Conservation (phyloP, 2,888 invertebrate genomes). For the Helobdella robusta region DNA sequence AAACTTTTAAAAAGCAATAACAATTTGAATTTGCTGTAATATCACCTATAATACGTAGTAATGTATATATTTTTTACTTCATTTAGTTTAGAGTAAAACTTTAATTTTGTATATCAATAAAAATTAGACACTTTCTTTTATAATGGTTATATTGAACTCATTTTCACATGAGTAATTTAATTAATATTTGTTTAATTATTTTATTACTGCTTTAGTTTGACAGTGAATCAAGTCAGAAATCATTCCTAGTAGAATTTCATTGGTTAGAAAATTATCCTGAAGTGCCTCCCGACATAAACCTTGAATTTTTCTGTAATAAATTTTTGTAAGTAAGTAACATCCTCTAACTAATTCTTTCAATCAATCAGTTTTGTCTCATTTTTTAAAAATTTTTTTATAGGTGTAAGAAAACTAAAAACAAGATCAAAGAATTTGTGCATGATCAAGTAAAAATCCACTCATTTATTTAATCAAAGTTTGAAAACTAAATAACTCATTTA, state of each 20-base stretch:
- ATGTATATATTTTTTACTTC: no score
- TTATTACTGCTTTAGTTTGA: conserved; percentile 55
- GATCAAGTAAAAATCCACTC: neutral
- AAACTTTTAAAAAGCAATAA: no score
- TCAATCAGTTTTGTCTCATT: no score
- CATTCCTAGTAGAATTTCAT: conserved; percentile 74
- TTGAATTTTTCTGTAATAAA: conserved; percentile 86
- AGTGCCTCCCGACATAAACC: conserved; percentile 67
- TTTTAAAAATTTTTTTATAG: conserved; percentile 1
- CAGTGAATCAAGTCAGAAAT: conserved; percentile 66
- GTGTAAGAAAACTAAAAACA: neutral
- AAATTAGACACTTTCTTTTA: no score
- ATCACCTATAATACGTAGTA: no score
- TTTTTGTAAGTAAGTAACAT: conserved; percentile 76
- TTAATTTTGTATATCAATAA: no score
- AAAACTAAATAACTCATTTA: neutral
- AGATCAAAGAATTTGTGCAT: neutral
- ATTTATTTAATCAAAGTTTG: neutral
- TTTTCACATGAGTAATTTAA: neutral
- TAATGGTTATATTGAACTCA: neutral
- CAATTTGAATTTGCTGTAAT: no score
- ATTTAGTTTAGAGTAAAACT: no score
- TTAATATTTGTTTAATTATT: no score
- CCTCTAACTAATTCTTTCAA: no score
- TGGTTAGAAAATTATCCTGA: conserved; percentile 82